Base-by-base conservation (phyloP, 2,113 vertebrate species). In the Nerophis lumbriciformis region DNA sequence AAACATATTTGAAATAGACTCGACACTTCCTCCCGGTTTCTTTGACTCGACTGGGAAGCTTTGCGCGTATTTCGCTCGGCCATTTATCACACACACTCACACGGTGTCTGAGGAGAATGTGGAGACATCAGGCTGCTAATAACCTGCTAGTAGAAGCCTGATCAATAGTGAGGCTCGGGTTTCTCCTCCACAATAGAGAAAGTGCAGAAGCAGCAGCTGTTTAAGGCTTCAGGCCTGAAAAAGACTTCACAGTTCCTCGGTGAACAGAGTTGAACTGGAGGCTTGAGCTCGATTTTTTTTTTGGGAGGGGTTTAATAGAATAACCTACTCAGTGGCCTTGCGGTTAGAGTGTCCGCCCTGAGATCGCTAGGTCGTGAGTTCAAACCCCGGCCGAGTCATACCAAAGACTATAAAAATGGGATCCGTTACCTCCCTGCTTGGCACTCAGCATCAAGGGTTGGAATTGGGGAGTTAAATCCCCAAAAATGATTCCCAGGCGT, bases 151-250 rank as follows among this genome's bases (percentile, higher is more conserved):
- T 70, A 69, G 75, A 82, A 72, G 76, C 59, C 67, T 62, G 80
- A 88, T 87, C 87, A 83, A 88, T 89, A 86, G 75, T 48, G 19
- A 45, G 67, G 83, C 76, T 89, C 86, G 60, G 53, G 80, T 87
- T 89, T 83, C 88, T 37, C 60, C n/a, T 15, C 35, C 11, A 49
- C 68, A 52, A 66, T 52, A 62, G 69, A 72, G 77, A 85, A 80
- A 83, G 83, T 73, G 69, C 44, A 49, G 45, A 28, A 47, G 45
- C 12, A 74, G 80, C 86, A 86, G 84, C 83, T 88, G 86, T 77
- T 86, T 71, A 48, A 68, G 71, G 65, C 54, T 54, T 68, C 68
- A 68, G 7, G 68, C 62, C 66, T 57, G 60, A 77, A 48, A 55
- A 57, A 42, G 15, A 42, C 54, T 57, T 57, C 39, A 19, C 3